Evolutionary conservation across 2,888 invertebrate genomes (phyloP).

Genomic region (Gastracanthus pulcherrimus): DNA sequence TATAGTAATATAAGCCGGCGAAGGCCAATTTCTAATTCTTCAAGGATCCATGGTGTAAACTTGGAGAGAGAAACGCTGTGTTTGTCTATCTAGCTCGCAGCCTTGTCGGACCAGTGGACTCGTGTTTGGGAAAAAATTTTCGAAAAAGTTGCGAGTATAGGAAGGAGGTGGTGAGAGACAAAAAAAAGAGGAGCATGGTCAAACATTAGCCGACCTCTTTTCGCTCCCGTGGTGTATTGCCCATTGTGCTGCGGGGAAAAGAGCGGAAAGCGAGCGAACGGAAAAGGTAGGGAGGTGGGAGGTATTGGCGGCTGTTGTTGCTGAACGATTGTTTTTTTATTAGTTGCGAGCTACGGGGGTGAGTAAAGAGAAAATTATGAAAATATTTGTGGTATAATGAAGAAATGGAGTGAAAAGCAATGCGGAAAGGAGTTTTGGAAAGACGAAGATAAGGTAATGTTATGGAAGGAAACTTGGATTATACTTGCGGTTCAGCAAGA

Average conservation of each 20-base stretch:
- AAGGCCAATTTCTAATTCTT: conserved; percentile 75
- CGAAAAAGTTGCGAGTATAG: conserved; percentile 62
- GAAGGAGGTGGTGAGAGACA: conserved; percentile 48
- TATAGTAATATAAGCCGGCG: no score
- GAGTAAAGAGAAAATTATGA: no score
- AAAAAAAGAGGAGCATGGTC: conserved; percentile 44
- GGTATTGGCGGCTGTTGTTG: neutral
- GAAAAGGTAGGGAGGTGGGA: neutral
- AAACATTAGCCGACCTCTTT: conserved; percentile 16
- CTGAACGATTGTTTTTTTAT: conserved; percentile 1
- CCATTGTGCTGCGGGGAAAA: neutral
- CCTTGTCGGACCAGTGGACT: conserved; percentile 27
- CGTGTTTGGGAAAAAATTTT: conserved; percentile 55
- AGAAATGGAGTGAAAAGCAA: no score
- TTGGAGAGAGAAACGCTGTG: conserved; percentile 63
- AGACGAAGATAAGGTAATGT: no score
- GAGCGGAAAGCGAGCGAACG: neutral
- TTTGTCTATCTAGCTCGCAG: neutral
- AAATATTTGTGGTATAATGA: no score
- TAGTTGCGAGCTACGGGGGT: no score
- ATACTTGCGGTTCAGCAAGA: no score
- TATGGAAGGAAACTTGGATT: no score
- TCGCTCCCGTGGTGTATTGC: neutral
- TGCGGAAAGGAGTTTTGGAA: no score
- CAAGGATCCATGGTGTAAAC: conserved; percentile 63